phyloP scores from a whole-genome alignment of 2,888 invertebrate species.

The Sesamia inferens region DNA sequence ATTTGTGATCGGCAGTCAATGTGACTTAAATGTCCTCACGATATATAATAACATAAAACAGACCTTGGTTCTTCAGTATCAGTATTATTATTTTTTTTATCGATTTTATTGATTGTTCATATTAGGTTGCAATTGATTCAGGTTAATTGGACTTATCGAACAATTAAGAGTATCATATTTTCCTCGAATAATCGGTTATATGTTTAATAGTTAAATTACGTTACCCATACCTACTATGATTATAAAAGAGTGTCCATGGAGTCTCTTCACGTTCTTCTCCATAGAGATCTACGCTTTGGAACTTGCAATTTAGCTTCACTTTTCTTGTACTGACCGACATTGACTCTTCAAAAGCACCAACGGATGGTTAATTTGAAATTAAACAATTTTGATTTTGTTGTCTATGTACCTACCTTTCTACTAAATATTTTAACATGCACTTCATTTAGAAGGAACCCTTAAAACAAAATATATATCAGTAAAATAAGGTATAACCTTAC shows the following conservation, averaged over 20 bases:
- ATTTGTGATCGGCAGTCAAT: conserved; percentile 10
- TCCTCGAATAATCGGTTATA: neutral
- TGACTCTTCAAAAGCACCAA: no score
- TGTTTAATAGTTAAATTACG: neutral
- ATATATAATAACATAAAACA: conserved; percentile 20
- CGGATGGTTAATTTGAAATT: no score
- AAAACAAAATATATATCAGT: conserved; percentile 19
- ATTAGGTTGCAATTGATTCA: conserved; percentile 1
- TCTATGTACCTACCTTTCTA: neutral
- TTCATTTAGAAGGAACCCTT: neutral
- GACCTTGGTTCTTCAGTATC: neutral
- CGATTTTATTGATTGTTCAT: conserved; percentile 4
- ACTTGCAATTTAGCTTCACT: no score
- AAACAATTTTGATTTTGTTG: no score
- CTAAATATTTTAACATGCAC: conserved; percentile 1
- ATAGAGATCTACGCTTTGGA: no score
- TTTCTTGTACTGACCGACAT: no score
- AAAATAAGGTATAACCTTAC: no score
- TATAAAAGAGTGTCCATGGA: no score
- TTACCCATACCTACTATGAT: no score
- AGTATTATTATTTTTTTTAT: conserved; percentile 10
- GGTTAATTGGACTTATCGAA: neutral
- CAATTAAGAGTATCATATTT: neutral
- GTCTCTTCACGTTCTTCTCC: no score
- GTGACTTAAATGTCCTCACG: conserved; percentile 19